Evolutionary conservation across 2,888 invertebrate species (phyloP), one percentile per base, ranked within the genome.

Genomic region (Lasioglossum oenotherae): DNA sequence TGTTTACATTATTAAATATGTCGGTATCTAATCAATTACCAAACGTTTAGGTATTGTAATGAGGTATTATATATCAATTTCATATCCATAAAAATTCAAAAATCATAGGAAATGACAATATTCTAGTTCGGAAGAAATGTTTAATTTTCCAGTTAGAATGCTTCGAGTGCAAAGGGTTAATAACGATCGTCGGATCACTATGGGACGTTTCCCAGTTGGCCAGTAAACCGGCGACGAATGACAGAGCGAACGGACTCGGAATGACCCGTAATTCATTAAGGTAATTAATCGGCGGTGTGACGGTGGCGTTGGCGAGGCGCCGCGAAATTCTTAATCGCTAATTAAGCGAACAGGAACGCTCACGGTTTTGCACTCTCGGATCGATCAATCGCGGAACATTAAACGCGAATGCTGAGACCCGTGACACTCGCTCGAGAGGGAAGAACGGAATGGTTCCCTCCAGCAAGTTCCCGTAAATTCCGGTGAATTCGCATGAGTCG

Each of bases 321-420:
- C 44, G 44, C 31, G 73, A 74, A 81, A 74, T 81, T 84, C 77
- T 84, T 81, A 46, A 77, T 81, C 75, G 74, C 23, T 73, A 35
- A 67, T 83, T 78, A 67, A 82, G 64, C 23, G 49, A 23, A 60
- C 31, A n/a, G 60, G 14, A 12, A 27, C 60, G 60, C 23, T 53
- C 53, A 53, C 53, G 23, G 23, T n/a, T 3, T 23, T 8, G 23
- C 23, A 8, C 3, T 23, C 53, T n/a, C 53, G 53, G 53, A 23
- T 53, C 53, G 53, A 67, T 67, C 67, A 31, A 67, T 19, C 35
- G 67, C 27, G 60, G 12, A 14, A n/a, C 60, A 27, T 60, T 60
- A 60, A 60, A 60, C 27, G 60, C 4, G 60, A 60, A 27, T 27
- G 60, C 60, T 8, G 60, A n/a, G 60, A 27, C 60, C n/a, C 60